A percentile compares a stretch with the other conserved stretches of the same genome.
Evolutionary conservation across 2,113 vertebrate species (phyloP).

Genomic region (Hydrolagus affinis): DNA sequence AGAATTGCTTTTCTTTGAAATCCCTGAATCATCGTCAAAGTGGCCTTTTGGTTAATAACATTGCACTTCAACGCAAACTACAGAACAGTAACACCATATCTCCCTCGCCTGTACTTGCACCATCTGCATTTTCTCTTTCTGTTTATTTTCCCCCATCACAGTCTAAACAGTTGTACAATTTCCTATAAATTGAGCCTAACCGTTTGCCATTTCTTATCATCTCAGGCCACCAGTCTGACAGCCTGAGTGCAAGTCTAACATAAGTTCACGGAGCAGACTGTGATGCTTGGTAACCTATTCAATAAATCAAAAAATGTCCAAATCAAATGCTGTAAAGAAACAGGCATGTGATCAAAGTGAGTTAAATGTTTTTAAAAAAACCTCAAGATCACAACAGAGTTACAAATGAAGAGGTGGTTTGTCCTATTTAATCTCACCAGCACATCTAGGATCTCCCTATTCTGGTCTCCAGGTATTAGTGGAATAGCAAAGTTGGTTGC

Average conservation of each 20-base stretch:
- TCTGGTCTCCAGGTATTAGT: not conserved
- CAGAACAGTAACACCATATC: no score
- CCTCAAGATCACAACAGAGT: no score
- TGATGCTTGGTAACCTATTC: no score
- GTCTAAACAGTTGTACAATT: not conserved
- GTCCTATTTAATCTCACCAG: no score
- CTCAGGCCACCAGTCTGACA: not conserved
- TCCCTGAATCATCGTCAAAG: not conserved
- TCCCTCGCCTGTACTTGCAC: not conserved
- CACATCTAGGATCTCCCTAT: not conserved
- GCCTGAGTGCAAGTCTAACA: no score
- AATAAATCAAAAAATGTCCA: not conserved
- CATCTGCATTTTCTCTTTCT: not conserved
- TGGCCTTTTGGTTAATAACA: not conserved
- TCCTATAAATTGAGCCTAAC: not conserved
- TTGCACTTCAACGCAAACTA: not conserved
- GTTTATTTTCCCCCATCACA: not conserved
- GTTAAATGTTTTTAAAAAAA: conserved; percentile 35
- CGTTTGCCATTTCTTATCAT: not conserved
- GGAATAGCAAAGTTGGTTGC: not conserved
- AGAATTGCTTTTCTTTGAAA: conserved; percentile 16
- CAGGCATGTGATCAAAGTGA: conserved; percentile 35
- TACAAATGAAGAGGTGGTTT: no score
- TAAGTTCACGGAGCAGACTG: no score
- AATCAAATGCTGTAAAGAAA: not conserved